Evolutionary conservation across 2,113 vertebrate species (phyloP), one percentile per base, ranked within the genome.

Genomic region (Ctenodactylus gundi): DNA sequence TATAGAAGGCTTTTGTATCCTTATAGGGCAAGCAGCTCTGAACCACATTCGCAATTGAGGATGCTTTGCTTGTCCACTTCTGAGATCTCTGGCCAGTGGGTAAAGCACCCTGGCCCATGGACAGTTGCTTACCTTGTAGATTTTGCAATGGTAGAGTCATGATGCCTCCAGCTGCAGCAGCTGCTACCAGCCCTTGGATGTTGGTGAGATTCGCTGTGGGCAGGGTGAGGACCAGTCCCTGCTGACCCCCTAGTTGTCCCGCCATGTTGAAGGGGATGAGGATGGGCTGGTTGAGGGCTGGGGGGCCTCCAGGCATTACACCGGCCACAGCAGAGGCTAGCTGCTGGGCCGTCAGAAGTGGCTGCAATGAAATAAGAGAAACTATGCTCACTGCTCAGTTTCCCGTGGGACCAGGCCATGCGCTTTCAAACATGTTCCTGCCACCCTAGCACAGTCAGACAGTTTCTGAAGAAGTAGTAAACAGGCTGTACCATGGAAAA

Each of bases 131-230:
- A 99, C 99, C 99, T 99, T 99, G 99, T 98, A 99, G 98, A 98
- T 99, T 99, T 98, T 99, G 99, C 98, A 99, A 98, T 94, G 99
- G 99, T 97, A 99, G 99, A 36, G 99, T 99, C 99, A 99, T 99
- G 95, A 99, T 99, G 97, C 99, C 99, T 98, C 99, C 99, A 36
- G 99, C 99, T 96, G 99, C 99, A 96, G 99, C 99, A 57, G 99
- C 99, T 95, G 99, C 99, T 98, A 99, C 99, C 98, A 99, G 98
- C 88, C 99, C 99, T 98, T 99, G 99, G 97, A 99, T 99, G 97
- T 99, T 99, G 96, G 98, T 98, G 94, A 99, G 98, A 98, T 99
- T 99, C 18, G 99, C 99, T 1, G 99, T 99, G 76, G 99, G 99
- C 73, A 99, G 98, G 68, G 99, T 99, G 68, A 99, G 99, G 82